These are phyloP conservation scores for Ornithoptera priamus DNA, from an alignment of 2,888 invertebrate genomes.

Conservation along the genomic window DNA sequence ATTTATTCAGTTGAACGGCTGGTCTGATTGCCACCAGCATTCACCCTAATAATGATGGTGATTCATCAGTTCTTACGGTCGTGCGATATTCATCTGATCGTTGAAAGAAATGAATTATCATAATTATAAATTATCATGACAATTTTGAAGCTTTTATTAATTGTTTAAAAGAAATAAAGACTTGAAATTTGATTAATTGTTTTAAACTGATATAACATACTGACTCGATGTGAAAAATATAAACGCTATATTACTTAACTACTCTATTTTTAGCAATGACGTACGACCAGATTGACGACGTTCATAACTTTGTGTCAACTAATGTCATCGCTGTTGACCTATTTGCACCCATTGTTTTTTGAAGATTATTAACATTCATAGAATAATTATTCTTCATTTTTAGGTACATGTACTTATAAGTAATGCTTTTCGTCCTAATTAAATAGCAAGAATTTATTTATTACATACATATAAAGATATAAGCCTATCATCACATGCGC, in stretches of 20 bases:
- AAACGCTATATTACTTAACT: background rate
- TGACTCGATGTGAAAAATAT: background rate
- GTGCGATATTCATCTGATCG: no score
- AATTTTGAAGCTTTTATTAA: no score
- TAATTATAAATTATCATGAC: no score
- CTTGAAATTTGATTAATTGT: background rate
- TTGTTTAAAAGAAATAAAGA: no score
- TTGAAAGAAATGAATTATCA: no score
- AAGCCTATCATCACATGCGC: no score
- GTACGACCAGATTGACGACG: constrained; percentile 13
- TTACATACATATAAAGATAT: no score
- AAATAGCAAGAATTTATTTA: no score
- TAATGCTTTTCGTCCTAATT: background rate
- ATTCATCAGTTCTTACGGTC: no score
- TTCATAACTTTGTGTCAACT: constrained; percentile 24
- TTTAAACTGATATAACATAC: background rate
- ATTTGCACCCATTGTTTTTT: constrained; percentile 14
- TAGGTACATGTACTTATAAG: background rate
- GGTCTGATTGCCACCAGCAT: no score
- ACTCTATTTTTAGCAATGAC: constrained; percentile 24
- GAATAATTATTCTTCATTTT: background rate
- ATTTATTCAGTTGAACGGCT: no score
- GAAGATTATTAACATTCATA: background rate
- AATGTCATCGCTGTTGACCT: constrained; percentile 26
- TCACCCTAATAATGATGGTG: no score